Base-by-base conservation (phyloP, 2,888 invertebrate species). In the Eurytoma californica region DNA sequence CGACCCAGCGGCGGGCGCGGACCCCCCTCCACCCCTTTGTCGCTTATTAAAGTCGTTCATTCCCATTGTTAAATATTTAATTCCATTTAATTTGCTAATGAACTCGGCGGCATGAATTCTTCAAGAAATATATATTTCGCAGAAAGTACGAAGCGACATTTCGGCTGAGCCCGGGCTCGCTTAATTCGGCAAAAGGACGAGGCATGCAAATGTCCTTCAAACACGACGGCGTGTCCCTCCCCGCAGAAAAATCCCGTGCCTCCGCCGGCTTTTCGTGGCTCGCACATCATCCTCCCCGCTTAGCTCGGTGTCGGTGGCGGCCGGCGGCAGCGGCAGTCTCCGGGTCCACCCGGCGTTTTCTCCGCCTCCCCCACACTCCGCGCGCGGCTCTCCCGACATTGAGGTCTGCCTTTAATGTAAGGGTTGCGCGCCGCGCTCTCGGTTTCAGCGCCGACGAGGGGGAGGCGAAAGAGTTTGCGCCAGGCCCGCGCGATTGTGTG, bases 331-430 rank as follows among this genome's bases (percentile, higher is more conserved):
- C 24, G 24, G 24, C 39, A 47, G 16, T n/a, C 30, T 24, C 24
- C 24, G 24, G 24, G 39, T 39, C 39, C 39, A 39, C 39, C 39
- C 39, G 39, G 39, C 82, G 82, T 83, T 83, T 82, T 81, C 80
- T 79, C 72, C 75, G 74, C 77, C 77, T 20, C 68, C 80, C 81
- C 79, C 79, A 76, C 39, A 30, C 61, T n/a, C n/a, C n/a, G n/a
- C n/a, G n/a, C 14, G 9, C 28, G 28, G 13, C 5, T 30, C 61
- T 80, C 72, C 84, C 86, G 88, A 65, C 79, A 77, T 80, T 76
- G 81, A 81, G 77, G 78, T 81, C 81, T 76, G 78, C 68, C 78
- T 76, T 81, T 88, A 90, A 89, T 88, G 89, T 89, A 89, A 89
- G 90, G 89, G 89, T 89, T 89, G 84, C 83, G 77, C 79, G 79